Percentiles rank a stretch among this genome's conserved stretches.
phyloP scores from a whole-genome alignment of 2,888 invertebrate genomes.

The Heliconius charithonia region DNA sequence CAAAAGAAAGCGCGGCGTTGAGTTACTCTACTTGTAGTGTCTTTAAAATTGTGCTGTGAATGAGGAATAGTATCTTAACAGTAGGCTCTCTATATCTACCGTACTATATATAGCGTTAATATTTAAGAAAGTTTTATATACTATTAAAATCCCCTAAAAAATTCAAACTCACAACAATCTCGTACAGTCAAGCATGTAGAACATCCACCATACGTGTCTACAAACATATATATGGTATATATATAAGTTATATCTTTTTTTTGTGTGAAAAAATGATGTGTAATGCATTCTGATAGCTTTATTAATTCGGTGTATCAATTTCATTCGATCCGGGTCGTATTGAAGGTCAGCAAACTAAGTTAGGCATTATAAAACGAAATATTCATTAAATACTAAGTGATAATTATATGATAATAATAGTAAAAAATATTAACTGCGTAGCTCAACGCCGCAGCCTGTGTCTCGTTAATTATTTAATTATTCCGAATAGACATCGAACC shows the following conservation, averaged over 20 bases:
- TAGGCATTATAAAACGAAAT: conserved; percentile 1
- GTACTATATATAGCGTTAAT: not conserved
- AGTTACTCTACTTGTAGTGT: too few relatives aligned
- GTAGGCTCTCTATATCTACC: not conserved
- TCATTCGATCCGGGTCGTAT: conserved; percentile 30
- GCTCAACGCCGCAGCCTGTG: too few relatives aligned
- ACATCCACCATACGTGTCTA: not conserved
- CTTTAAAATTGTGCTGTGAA: not conserved
- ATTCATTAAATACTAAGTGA: not conserved
- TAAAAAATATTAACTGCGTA: too few relatives aligned
- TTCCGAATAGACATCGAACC: not conserved
- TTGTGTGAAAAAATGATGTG: not conserved
- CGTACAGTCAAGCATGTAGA: too few relatives aligned
- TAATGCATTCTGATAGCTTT: conserved; percentile 17
- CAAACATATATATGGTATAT: not conserved
- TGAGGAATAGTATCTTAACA: not conserved
- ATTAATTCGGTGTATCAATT: conserved; percentile 14
- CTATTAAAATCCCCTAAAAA: too few relatives aligned
- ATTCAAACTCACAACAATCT: too few relatives aligned
- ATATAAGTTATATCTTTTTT: not conserved
- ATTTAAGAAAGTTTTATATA: not conserved
- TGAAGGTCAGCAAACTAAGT: conserved; percentile 19
- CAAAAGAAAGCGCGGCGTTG: too few relatives aligned
- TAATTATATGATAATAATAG: not conserved
- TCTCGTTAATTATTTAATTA: not conserved